phyloP scores from a whole-genome alignment of 2,888 invertebrate genomes.

The Scaptomyza cyrtandrae region DNA sequence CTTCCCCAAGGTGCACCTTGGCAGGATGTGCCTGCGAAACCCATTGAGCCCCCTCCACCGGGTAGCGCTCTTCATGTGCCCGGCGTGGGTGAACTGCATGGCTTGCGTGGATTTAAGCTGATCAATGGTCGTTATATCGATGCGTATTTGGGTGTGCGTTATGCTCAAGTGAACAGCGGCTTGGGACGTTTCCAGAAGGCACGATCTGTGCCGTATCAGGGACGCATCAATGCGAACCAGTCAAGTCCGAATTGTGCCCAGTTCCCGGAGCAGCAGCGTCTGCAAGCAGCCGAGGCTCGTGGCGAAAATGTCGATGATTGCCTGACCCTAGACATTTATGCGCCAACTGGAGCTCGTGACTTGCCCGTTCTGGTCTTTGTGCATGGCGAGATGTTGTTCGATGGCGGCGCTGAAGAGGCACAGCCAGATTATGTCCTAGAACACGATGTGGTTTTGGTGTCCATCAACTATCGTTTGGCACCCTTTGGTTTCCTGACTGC shows the following conservation, averaged over 20 bases:
- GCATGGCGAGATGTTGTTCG: conserved; percentile 85
- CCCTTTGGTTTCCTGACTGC: conserved; percentile 86
- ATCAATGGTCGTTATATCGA: conserved; percentile 73
- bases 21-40: conserved; percentile 3
- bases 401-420: conserved; percentile 83
- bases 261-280: conserved; percentile 73
- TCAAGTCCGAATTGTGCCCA: conserved; percentile 78
- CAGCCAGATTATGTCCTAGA: conserved; percentile 85
- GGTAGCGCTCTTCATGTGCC: conserved; percentile 67
- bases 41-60: conserved; percentile 6
- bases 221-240: conserved; percentile 71
- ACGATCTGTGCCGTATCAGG: conserved; percentile 30
- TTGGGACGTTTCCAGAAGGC: conserved; percentile 80
- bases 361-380: conserved; percentile 85
- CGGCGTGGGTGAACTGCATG: conserved; percentile 73
- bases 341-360: conserved; percentile 68
- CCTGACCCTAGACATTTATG: conserved; percentile 79
- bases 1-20: background rate
- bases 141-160: conserved; percentile 80
- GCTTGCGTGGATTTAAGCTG: conserved; percentile 62
- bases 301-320: conserved; percentile 82
- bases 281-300: conserved; percentile 66
- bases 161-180: conserved; percentile 75
- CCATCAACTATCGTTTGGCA: conserved; percentile 85
- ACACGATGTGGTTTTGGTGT: conserved; percentile 85